Conservation (phyloP, 2,113 vertebrate species). For the Aspidoscelis tigris region DNA sequence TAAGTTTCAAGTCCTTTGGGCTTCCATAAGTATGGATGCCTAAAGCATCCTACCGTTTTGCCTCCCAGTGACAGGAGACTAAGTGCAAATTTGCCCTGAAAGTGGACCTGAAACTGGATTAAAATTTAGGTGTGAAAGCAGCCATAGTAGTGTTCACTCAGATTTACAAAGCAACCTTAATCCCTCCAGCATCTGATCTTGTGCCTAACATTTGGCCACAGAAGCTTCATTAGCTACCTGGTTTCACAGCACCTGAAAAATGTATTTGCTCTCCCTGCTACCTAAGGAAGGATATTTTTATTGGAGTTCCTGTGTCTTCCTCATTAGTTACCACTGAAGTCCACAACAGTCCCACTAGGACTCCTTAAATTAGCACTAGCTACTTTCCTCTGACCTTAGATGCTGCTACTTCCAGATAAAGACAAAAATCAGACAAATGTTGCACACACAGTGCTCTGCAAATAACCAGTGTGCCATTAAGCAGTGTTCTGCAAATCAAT, state of each 20-base stretch:
- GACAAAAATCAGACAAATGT: not conserved
- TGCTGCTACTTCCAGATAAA: not conserved
- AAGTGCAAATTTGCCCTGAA: too few species aligned
- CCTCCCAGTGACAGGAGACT: too few species aligned
- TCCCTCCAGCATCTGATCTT: not conserved
- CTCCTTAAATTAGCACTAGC: not conserved
- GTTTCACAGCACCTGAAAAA: not conserved
- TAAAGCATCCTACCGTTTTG: too few species aligned
- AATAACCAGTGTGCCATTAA: not conserved
- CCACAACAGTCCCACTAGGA: not conserved
- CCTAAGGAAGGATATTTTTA: not conserved
- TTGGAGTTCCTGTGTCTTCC: not conserved
- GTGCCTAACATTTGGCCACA: not conserved
- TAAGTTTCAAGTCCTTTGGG: too few species aligned
- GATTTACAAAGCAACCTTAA: not conserved
- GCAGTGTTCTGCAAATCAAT: slow-evolving; percentile 1
- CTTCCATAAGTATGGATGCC: too few species aligned
- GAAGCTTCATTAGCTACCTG: slow-evolving; percentile 7
- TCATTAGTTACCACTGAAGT: slow-evolving; percentile 1
- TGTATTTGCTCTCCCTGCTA: not conserved
- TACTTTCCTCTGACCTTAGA: not conserved
- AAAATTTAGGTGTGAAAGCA: too few species aligned
- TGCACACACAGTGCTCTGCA: not conserved
- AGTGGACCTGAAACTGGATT: too few species aligned
- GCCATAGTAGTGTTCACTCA: not conserved